A percentile compares a stretch with the other conserved stretches of the same genome.
phyloP scores from a whole-genome alignment of 2,888 invertebrate species.

The Bursaphelenchus okinawaensis region DNA sequence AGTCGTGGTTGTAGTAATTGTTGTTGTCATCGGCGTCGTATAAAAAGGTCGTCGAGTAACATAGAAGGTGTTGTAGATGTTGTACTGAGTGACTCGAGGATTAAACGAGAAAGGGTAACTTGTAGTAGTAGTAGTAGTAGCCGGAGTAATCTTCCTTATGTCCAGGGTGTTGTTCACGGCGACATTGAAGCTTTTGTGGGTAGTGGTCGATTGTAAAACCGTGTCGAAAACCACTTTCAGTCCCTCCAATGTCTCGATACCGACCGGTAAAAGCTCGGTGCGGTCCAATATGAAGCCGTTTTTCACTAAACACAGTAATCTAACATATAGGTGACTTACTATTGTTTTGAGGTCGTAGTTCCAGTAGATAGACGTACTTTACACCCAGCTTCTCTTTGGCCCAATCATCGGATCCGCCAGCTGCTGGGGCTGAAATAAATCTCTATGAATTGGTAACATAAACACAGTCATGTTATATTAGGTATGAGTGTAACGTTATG shows the following conservation, averaged over 20 bases:
- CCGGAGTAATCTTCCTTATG: neutral
- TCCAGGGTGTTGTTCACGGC: slow-evolving; percentile 11
- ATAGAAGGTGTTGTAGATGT: neutral
- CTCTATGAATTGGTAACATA: slow-evolving; percentile 37
- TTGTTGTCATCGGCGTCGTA: slow-evolving; percentile 10
- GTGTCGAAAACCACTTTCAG: slow-evolving; percentile 51
- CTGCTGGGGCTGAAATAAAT: slow-evolving; percentile 38
- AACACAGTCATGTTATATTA: slow-evolving; percentile 2
- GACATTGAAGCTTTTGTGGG: neutral
- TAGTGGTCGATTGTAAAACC: slow-evolving; percentile 27
- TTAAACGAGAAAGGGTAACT: neutral
- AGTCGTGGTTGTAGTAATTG: slow-evolving; percentile 16
- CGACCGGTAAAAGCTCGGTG: slow-evolving; percentile 53
- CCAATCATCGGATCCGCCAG: slow-evolving; percentile 56
- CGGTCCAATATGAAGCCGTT: slow-evolving; percentile 55
- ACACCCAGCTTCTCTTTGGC: slow-evolving; percentile 50
- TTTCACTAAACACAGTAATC: no score
- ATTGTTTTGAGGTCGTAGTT: slow-evolving; percentile 49
- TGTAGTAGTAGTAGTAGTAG: neutral
- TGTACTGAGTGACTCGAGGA: neutral
- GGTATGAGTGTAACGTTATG: slow-evolving; percentile 2
- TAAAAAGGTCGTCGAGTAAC: neutral
- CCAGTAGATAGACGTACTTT: slow-evolving; percentile 55
- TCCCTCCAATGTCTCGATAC: slow-evolving; percentile 53
- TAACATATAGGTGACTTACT: no score